Evolutionary conservation across 2,113 vertebrate species (phyloP).

Genomic region (Tautogolabrus adspersus): DNA sequence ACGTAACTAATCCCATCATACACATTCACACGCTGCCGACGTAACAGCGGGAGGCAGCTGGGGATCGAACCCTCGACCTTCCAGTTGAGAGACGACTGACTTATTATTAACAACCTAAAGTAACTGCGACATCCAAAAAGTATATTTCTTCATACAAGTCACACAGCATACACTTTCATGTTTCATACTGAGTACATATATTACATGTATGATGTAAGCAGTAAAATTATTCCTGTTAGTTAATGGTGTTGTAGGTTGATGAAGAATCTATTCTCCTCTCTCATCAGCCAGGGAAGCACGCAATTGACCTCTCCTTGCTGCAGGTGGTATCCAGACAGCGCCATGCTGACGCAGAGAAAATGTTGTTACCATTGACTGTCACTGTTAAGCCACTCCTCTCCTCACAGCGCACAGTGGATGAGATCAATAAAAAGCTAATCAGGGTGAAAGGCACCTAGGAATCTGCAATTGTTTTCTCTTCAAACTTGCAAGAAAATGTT

Average conservation of each 20-base stretch:
- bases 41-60: too few relatives aligned
- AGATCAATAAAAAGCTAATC: slow-evolving; percentile 51
- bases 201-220: too few relatives aligned
- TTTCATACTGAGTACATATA: too few relatives aligned
- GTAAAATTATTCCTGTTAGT: too few relatives aligned
- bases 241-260: not conserved
- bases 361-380: slow-evolving; percentile 37
- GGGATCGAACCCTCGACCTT: too few relatives aligned
- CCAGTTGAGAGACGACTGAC: too few relatives aligned
- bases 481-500: not conserved
- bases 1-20: too few relatives aligned
- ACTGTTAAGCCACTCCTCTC: not conserved
- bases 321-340: not conserved
- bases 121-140: too few relatives aligned
- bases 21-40: too few relatives aligned
- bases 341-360: slow-evolving; percentile 32
- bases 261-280: not conserved
- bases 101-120: too few relatives aligned
- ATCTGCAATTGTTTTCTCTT: not conserved
- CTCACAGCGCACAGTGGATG: not conserved
- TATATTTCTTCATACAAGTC: too few relatives aligned
- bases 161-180: too few relatives aligned
- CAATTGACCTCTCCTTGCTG: slow-evolving; percentile 18
- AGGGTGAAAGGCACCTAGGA: not conserved
- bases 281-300: slow-evolving; percentile 42